phyloP scores from a whole-genome alignment of 2,888 invertebrate genomes.

The Cynaeus angustus region DNA sequence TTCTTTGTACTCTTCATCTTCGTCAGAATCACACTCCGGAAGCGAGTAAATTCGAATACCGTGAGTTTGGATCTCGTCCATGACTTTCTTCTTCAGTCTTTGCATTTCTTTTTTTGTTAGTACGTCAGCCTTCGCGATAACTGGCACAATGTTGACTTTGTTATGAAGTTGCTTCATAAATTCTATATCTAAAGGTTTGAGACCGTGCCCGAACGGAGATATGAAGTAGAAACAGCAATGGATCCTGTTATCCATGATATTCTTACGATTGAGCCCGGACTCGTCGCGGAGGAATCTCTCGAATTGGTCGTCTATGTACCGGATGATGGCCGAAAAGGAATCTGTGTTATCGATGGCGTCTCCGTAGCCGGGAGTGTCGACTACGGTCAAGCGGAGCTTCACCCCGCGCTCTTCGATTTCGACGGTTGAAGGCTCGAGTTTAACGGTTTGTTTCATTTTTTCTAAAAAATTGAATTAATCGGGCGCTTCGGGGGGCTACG shows the following conservation, averaged over 20 bases:
- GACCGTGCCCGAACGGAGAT: conserved; percentile 97
- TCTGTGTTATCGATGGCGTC: conserved; percentile 96
- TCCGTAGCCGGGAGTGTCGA: conserved; percentile 97
- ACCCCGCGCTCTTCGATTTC: conserved; percentile 98
- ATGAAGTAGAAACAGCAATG: conserved; percentile 99
- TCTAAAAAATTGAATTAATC: conserved; percentile 73
- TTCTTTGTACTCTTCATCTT: conserved; percentile 97
- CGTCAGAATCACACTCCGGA: conserved; percentile 95
- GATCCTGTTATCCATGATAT: conserved; percentile 97
- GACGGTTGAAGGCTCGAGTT: conserved; percentile 94
- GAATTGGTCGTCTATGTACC: conserved; percentile 98
- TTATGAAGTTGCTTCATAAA: conserved; percentile 97
- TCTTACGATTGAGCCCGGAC: conserved; percentile 95
- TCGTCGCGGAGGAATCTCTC: conserved; percentile 93
- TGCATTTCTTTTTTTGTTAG: conserved; percentile 94
- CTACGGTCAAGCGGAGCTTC: conserved; percentile 92
- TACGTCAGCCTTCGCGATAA: conserved; percentile 98
- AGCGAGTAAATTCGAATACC: conserved; percentile 96
- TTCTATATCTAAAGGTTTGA: conserved; percentile 95
- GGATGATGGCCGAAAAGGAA: conserved; percentile 94
- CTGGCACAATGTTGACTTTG: conserved; percentile 97
- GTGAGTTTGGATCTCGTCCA: conserved; percentile 93
- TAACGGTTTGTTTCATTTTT: conserved; percentile 93
- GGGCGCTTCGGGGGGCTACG: background rate
- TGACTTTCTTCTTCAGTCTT: conserved; percentile 88